A percentile compares a stretch with the other conserved stretches of the same genome.
Conservation (phyloP, 64 coral and sea anemone species). For the Stylophora pistillata region DNA sequence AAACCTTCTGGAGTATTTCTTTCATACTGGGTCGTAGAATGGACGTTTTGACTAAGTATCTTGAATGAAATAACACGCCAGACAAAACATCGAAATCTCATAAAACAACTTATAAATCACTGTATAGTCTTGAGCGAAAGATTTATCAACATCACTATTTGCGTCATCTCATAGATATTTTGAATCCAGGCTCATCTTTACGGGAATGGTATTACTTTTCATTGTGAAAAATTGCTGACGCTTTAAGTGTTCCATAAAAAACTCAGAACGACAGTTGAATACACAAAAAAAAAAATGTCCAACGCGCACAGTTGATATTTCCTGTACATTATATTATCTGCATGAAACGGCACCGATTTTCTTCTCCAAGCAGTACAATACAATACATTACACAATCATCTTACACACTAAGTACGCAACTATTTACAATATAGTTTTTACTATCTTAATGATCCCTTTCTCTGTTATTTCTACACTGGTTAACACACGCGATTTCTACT, state of each 20-base stretch:
- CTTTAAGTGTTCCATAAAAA: conserved; percentile 11
- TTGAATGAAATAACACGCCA: conserved; percentile 6
- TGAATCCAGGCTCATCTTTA: not conserved
- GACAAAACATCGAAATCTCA: conserved; percentile 17
- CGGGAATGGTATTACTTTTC: not conserved
- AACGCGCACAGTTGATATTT: conserved; percentile 9
- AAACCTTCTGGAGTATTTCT: not conserved
- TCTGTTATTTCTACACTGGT: not conserved
- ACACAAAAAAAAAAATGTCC: conserved; percentile 24
- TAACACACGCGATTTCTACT: not conserved
- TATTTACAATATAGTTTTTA: conserved; percentile 21
- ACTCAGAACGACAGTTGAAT: conserved; percentile 24
- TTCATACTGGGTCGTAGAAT: not conserved
- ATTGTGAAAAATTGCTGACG: conserved; percentile 36
- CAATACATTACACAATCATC: conserved; percentile 7
- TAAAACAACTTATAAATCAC: conserved; percentile 38
- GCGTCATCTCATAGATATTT: not conserved
- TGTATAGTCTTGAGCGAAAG: not conserved
- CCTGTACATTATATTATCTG: not conserved
- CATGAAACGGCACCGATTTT: not conserved
- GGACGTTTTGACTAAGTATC: conserved; percentile 10
- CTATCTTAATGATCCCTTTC: not conserved
- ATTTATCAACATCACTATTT: not conserved
- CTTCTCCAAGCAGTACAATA: not conserved
- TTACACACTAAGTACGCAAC: not conserved